A percentile compares a stretch with the other conserved stretches of the same genome.
Conservation (phyloP, 2,797 vertebrate genomes). For the Lacerta bilineata region DNA sequence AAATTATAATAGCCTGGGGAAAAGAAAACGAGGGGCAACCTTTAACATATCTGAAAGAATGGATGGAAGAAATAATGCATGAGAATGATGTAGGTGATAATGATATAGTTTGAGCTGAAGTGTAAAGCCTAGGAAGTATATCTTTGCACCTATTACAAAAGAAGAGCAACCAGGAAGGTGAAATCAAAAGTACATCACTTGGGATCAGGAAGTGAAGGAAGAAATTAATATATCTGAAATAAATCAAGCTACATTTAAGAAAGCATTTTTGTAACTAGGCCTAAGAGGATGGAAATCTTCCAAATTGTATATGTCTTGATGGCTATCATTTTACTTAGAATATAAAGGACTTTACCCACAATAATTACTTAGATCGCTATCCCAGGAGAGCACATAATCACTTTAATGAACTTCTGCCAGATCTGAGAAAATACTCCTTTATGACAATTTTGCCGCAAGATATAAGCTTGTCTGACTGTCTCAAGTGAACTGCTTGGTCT, state of each 20-base stretch:
- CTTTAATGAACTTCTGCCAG: constrained; percentile 71
- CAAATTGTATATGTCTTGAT: constrained; percentile 29
- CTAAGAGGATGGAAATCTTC: constrained; percentile 16
- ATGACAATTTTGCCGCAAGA: constrained; percentile 69
- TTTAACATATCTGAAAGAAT: neutral
- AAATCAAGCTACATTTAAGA: constrained; percentile 28
- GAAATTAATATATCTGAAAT: neutral
- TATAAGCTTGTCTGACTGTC: constrained; percentile 67
- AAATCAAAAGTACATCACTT: neutral
- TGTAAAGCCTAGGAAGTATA: neutral
- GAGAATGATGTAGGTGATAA: neutral
- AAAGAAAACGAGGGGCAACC: neutral
- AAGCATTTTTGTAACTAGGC: constrained; percentile 23
- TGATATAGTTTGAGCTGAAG: neutral
- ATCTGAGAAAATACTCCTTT: constrained; percentile 69
- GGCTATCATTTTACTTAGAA: constrained; percentile 52
- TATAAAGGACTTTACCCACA: constrained; percentile 47
- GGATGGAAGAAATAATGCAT: neutral
- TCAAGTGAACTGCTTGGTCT: constrained; percentile 59
- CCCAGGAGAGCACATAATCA: constrained; percentile 56
- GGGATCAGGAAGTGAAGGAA: neutral
- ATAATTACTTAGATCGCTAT: constrained; percentile 53
- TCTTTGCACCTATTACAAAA: neutral
- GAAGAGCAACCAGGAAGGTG: neutral
- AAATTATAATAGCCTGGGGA: neutral